A percentile compares a stretch with the other conserved stretches of the same genome.
Evolutionary conservation across 92 coral and sea anemone genomes (phyloP).

Genomic region (Umimayanthus kanabou): DNA sequence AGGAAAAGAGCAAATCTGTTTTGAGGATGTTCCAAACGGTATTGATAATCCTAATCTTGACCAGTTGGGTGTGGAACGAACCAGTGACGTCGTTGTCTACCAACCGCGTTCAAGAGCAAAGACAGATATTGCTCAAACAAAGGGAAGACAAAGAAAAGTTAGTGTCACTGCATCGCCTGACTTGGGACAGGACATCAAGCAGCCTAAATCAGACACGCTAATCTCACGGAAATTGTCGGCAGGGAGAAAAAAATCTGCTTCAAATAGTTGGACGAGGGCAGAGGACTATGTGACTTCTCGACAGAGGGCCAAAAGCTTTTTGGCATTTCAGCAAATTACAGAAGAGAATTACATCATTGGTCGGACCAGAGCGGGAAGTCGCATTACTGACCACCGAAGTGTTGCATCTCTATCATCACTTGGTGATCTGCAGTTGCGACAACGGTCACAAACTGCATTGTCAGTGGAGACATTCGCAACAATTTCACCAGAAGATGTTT

Average conservation of each 20-base stretch:
- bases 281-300: background rate
- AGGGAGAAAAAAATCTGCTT: background rate
- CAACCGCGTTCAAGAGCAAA: background rate
- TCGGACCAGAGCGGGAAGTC: background rate
- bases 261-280: background rate
- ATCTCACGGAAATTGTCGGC: background rate
- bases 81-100: background rate
- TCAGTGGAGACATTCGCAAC: background rate
- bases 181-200: background rate
- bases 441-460: background rate
- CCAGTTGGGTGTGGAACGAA: background rate
- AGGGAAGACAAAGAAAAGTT: background rate
- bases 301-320: background rate
- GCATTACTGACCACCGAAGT: background rate
- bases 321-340: background rate
- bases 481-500: constrained; percentile 1
- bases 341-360: background rate
- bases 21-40: background rate
- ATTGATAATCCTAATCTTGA: background rate
- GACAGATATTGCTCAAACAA: background rate
- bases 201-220: background rate
- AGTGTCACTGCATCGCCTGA: background rate
- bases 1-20: background rate
- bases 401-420: background rate
- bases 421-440: background rate